Conservation (phyloP, 2,113 vertebrate species). For the Paralichthys olivaceus region DNA sequence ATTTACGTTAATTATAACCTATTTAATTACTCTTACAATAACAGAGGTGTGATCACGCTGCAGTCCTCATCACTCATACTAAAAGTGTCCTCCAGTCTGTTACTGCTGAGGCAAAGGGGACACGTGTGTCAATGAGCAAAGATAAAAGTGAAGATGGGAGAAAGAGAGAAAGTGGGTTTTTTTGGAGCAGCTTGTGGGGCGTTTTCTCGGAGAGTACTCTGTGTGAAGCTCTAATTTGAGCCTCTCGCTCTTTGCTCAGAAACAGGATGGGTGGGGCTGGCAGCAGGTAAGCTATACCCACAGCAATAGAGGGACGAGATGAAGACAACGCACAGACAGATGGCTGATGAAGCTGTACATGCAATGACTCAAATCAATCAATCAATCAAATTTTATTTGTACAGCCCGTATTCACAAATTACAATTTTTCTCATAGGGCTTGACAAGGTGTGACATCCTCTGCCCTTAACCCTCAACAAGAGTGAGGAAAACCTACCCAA, state of each 20-base stretch:
- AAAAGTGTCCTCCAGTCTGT: neutral
- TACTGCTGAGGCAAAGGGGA: constrained; percentile 2
- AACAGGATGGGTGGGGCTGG: constrained; percentile 1
- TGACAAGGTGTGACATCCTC: no score
- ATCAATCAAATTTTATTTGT: no score
- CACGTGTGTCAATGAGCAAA: constrained; percentile 4
- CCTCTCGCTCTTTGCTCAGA: neutral
- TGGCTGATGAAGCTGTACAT: no score
- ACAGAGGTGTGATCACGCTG: no score
- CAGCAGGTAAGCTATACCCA: neutral
- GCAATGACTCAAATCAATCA: no score
- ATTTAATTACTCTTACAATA: no score
- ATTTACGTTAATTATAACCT: constrained; percentile 14
- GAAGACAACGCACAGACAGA: neutral
- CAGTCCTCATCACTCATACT: no score
- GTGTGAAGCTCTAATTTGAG: constrained; percentile 4
- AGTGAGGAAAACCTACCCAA: no score
- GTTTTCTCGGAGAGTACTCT: neutral
- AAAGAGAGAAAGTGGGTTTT: constrained; percentile 8
- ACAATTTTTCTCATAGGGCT: no score
- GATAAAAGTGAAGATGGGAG: constrained; percentile 21
- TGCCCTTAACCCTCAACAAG: no score
- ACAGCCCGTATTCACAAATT: no score
- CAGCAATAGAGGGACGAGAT: constrained; percentile 1
- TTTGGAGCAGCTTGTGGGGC: neutral